Evolutionary conservation across 2,113 vertebrate species (phyloP).

Genomic region (Semicossyphus pulcher): DNA sequence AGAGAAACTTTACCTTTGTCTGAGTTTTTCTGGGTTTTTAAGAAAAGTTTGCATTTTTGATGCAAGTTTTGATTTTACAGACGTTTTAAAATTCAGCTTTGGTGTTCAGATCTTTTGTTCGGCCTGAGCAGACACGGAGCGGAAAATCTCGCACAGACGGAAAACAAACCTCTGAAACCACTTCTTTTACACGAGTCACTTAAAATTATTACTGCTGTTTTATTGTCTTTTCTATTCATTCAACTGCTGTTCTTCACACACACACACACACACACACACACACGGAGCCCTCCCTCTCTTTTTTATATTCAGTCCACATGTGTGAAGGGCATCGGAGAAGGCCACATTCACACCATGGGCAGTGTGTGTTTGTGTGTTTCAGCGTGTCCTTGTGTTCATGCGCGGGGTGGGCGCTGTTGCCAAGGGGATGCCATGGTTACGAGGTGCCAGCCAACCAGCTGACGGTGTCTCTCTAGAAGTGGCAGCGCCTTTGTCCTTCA

Average conservation of each 20-base stretch:
- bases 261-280: not conserved
- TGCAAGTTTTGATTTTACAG: conserved; percentile 20
- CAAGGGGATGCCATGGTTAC: conserved; percentile 83
- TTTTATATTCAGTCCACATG: conserved; percentile 57
- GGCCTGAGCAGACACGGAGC: not conserved
- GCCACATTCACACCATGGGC: conserved; percentile 61
- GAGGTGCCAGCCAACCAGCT: conserved; percentile 80
- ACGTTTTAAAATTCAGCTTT: not conserved
- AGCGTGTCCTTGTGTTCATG: conserved; percentile 70
- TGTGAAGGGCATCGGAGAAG: conserved; percentile 72
- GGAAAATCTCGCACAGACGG: too few species aligned
- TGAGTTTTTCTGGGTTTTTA: not conserved
- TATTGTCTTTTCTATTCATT: conserved; percentile 18
- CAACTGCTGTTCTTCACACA: not conserved
- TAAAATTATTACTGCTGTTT: not conserved
- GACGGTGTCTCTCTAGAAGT: conserved; percentile 67
- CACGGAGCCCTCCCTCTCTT: not conserved
- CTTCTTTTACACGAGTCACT: not conserved
- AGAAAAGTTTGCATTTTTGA: conserved; percentile 10
- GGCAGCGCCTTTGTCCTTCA: conserved; percentile 76
- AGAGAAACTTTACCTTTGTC: not conserved
- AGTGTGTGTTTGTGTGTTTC: conserved; percentile 49
- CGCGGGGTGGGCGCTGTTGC: conserved; percentile 69
- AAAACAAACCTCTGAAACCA: conserved; percentile 8
- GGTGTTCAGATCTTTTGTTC: not conserved